These are phyloP conservation scores for Todiramphus chloris DNA, from an alignment of 2,113 vertebrate genomes.

Conservation along the genomic window DNA sequence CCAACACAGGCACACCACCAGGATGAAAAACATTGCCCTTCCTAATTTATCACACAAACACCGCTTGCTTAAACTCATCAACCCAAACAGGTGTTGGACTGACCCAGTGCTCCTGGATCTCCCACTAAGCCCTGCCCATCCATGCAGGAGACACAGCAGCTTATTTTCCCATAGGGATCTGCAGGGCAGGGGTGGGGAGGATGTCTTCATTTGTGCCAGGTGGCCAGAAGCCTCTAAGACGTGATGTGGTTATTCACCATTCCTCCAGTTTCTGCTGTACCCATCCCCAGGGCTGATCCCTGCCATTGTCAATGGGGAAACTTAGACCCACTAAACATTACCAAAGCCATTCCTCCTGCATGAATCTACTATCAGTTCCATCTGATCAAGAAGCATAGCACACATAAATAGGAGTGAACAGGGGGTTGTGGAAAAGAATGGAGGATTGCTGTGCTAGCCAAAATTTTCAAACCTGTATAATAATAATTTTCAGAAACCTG, in stretches of 20 bases:
- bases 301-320: not conserved
- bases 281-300: not conserved
- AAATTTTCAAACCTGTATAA: not conserved
- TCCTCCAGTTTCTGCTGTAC: not conserved
- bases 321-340: not conserved
- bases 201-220: not conserved
- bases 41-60: not conserved
- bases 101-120: not conserved
- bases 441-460: not conserved
- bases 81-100: not conserved
- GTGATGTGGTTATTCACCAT: not conserved
- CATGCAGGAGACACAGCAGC: not conserved
- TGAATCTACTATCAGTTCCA: not conserved
- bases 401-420: rapidly evolving
- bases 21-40: not conserved
- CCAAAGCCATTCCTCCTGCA: not conserved
- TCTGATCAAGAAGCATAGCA: rapidly evolving
- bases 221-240: not conserved
- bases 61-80: not conserved
- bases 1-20: not conserved
- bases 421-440: not conserved
- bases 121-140: not conserved
- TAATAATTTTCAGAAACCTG: not conserved
- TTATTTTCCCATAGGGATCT: not conserved
- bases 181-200: not conserved